Percentiles rank a stretch among this genome's conserved stretches.
These are phyloP conservation scores for Sebastes paucispinis DNA, from an alignment of 2,797 vertebrate species.

Conservation along the genomic window DNA sequence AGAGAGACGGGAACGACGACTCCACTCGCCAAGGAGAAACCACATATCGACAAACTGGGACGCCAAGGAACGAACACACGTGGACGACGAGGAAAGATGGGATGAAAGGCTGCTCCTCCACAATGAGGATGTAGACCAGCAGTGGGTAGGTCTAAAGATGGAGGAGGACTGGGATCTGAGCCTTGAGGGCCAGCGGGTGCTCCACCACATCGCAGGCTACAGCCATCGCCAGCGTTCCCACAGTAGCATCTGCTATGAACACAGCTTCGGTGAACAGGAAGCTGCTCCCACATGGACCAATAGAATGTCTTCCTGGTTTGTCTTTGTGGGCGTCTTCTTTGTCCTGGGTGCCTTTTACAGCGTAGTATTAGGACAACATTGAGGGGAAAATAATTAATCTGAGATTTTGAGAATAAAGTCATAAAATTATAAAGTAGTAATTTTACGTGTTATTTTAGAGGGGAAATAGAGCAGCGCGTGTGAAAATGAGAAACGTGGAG, in stretches of 20 bases:
- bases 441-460: no score
- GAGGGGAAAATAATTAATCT: no score
- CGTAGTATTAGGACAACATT: no score
- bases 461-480: no score
- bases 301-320: neutral
- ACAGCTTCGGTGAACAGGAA: neutral
- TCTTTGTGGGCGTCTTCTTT: constrained; percentile 22
- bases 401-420: no score
- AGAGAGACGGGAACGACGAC: neutral
- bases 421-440: no score
- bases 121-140: neutral
- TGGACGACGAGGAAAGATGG: neutral
- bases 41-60: neutral
- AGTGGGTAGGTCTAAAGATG: neutral
- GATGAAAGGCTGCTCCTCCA: neutral
- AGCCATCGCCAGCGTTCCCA: no score
- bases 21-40: neutral
- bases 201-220: neutral
- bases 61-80: neutral
- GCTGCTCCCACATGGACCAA: neutral
- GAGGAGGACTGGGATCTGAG: neutral
- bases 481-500: no score
- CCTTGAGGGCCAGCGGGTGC: neutral
- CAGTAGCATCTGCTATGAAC: neutral
- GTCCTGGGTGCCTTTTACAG: neutral